Base-by-base conservation (phyloP, 2,888 invertebrate genomes). In the Isotomurus palustris region DNA sequence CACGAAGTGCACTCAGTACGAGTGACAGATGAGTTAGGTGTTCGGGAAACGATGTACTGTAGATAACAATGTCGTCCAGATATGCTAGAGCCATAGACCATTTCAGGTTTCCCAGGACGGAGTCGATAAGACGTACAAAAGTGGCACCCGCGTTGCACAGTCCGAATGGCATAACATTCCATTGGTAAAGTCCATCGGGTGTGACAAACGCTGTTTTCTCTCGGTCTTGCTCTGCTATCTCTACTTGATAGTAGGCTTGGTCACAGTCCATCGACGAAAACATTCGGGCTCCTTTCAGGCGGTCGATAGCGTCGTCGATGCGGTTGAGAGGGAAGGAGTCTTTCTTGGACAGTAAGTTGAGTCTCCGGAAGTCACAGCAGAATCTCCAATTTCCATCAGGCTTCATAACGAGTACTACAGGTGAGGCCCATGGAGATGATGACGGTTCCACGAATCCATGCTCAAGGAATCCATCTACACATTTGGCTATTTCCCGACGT, bases 191-290 rank as follows among this genome's bases (percentile, higher is more conserved):
- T 0, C 75, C 75, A 35, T 74, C 72, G 0, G 73, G 73, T 0
- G 74, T 77, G 0, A 73, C 72, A 52, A 76, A 75, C 0, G 74
- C 73, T 0, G 75, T 76, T 43, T 72, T 71, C 2, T 67, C 67
- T 21, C 71, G 62, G 1, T 73, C 72, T 2, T 72, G 24, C 65
- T 60, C 55, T 1, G 62, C 63, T 4, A 77, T 62, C 0, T 70
- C 65, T 5, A 75, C 72, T 54, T 74, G 74, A 45, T 71, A 71
- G 72, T 69, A 73, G 1, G 73, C 74, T 5, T 67, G 66, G 47
- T 68, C 70, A 25, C 74, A 56, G 52, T 76, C 74, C 1, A 75
- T 56, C 1, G 71, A 68, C 0, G 72, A 72, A 54, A 70, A 75
- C 55, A 64, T 72, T 6, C 53, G 61, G 24, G 68, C 64, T 0